A percentile compares a stretch with the other conserved stretches of the same genome.
These are phyloP conservation scores for Drosophila kanapiae DNA, from an alignment of 1,140 invertebrate species.

Conservation along the genomic window DNA sequence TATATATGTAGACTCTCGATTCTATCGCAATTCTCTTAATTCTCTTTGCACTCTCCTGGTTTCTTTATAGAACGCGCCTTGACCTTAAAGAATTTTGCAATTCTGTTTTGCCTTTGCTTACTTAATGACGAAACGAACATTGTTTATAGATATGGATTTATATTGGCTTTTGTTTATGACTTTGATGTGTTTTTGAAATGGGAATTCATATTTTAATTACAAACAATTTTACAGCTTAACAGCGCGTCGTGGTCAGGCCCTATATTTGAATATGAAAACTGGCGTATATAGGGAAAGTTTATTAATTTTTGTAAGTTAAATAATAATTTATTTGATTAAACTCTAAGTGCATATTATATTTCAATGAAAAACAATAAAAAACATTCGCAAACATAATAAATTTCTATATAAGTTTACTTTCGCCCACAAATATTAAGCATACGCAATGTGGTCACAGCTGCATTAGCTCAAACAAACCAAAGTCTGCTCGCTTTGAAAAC, in stretches of 20 bases:
- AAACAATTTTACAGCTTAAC: not conserved
- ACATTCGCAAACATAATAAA: not conserved
- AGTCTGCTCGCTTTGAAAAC: not conserved
- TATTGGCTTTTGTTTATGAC: conserved; percentile 9
- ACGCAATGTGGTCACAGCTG: conserved; percentile 32
- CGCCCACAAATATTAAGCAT: conserved; percentile 44
- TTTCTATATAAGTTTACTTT: not conserved
- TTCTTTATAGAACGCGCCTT: conserved; percentile 41
- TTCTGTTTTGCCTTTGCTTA: conserved; percentile 21
- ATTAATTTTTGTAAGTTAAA: too few species aligned
- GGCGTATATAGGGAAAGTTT: not conserved
- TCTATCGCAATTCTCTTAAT: conserved; percentile 22
- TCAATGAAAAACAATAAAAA: not conserved
- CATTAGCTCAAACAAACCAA: not conserved
- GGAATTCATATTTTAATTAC: conserved; percentile 5
- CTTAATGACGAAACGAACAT: conserved; percentile 3
- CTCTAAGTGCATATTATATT: not conserved
- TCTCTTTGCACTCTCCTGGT: conserved; percentile 25
- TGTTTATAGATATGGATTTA: conserved; percentile 7
- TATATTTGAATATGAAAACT: not conserved
- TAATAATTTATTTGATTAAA: not conserved
- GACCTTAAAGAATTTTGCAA: conserved; percentile 60
- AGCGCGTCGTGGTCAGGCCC: not conserved
- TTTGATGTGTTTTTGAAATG: conserved; percentile 13
- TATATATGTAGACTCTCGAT: conserved; percentile 26